phyloP scores from a whole-genome alignment of 2,113 vertebrate genomes.

The Cebus imitator region DNA sequence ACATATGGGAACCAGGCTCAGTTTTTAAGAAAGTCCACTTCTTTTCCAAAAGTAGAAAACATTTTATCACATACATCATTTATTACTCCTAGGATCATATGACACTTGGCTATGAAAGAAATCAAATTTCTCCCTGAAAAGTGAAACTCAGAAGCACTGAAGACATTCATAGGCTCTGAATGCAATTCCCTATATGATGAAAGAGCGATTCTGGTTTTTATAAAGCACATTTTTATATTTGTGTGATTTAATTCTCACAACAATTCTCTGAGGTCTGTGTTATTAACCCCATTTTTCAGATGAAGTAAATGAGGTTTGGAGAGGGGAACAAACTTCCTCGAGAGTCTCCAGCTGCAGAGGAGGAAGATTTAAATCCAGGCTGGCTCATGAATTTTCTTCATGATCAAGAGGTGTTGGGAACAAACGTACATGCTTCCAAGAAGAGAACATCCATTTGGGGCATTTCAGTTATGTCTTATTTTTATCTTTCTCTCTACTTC shows the following conservation, averaged over 20 bases:
- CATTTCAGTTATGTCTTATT: neutral
- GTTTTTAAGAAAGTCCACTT: neutral
- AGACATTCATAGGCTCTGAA: neutral
- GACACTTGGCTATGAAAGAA: slow-evolving; percentile 13
- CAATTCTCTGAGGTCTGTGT: slow-evolving; percentile 17
- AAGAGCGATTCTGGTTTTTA: slow-evolving; percentile 46
- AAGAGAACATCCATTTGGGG: neutral
- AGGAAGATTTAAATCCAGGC: neutral
- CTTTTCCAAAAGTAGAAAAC: neutral
- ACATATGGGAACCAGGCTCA: neutral
- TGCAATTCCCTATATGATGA: neutral
- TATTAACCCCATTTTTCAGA: slow-evolving; percentile 66
- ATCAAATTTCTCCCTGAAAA: slow-evolving; percentile 60
- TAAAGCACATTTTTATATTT: slow-evolving; percentile 41
- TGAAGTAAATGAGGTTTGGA: neutral
- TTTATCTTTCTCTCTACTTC: neutral
- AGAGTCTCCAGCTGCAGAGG: neutral
- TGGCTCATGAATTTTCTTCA: neutral
- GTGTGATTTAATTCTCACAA: slow-evolving; percentile 19
- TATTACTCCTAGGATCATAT: neutral
- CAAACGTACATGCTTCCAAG: neutral
- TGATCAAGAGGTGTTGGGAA: neutral
- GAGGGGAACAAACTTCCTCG: neutral
- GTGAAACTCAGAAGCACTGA: neutral
- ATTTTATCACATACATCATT: slow-evolving; percentile 30